Conservation (phyloP, 1,140 invertebrate genomes). For the Drosophila funebris region DNA sequence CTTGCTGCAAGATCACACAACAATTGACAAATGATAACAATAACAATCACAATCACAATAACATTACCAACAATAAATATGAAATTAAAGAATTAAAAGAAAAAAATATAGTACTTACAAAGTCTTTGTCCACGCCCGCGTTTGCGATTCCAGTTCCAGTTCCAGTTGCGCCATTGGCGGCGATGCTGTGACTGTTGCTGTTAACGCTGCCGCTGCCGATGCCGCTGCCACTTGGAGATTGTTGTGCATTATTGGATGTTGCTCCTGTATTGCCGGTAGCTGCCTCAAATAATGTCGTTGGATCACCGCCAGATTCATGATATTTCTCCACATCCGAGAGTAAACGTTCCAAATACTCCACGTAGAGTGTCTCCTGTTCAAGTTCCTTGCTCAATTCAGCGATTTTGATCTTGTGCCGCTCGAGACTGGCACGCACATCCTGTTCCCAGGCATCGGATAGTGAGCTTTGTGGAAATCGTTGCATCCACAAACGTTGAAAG, state of each 20-base stretch:
- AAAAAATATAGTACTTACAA: too few species aligned
- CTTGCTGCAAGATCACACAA: constrained; percentile 32
- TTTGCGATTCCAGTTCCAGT: constrained; percentile 5
- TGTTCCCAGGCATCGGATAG: constrained; percentile 95
- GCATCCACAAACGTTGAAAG: constrained; percentile 94
- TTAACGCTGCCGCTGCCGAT: constrained; percentile 1
- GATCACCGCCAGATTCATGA: constrained; percentile 85
- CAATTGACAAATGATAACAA: constrained; percentile 24
- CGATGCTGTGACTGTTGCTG: neutral
- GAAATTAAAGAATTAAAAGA: constrained; percentile 24
- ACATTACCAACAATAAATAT: too few species aligned
- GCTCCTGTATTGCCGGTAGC: constrained; percentile 51
- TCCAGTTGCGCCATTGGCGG: constrained; percentile 37
- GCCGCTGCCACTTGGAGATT: constrained; percentile 2
- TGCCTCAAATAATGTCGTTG: constrained; percentile 77
- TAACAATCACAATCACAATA: too few species aligned
- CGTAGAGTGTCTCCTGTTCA: constrained; percentile 95
- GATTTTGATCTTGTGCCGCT: constrained; percentile 94
- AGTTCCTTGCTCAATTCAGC: constrained; percentile 91
- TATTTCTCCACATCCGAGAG: constrained; percentile 92
- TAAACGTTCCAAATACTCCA: constrained; percentile 93
- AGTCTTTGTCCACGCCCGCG: constrained; percentile 60
- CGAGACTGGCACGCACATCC: constrained; percentile 93
- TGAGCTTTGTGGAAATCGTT: constrained; percentile 94
- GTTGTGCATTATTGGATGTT: neutral